Base-by-base conservation (phyloP, 2,113 vertebrate species). In the Cyanoderma ruficeps region DNA sequence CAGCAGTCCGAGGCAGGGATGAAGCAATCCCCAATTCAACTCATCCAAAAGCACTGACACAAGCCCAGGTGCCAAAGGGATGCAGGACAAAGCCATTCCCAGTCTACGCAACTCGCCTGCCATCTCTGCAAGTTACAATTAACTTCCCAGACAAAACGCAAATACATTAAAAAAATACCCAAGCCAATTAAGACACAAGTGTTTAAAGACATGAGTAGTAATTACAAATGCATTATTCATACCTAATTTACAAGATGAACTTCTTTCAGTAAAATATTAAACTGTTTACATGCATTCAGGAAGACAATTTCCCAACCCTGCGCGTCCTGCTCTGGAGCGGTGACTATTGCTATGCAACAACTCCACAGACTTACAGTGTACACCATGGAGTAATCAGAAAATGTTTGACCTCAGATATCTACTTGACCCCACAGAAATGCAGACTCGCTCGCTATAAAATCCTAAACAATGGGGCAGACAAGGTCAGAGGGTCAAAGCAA, bases 401-500 rank as follows among this genome's bases (percentile, higher is more conserved):
- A 98, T 98, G 98, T 98, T 97, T 98, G 98, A 98, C 98, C 98
- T 98, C 97, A 93, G 98, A 98, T 98, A 98, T 98, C 98, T 98
- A 98, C 98, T 99, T 99, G 99, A 99, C 99, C 99, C 98, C 96
- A 87, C 94, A 98, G 98, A 98, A 98, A 98, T 98, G 97, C 97
- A 98, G 97, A 97, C 97, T 98, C 35, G 96, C 96, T 97, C 7
- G 98, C 99, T 99, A 99, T 99, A 98, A 98, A 99, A 98, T 98
- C 98, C 98, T 98, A 98, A 98, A 98, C 98, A 98, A 98, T 99
- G 97, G 98, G 98, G 98, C 98, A 98, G 98, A 99, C 99, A 99
- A 99, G 99, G 99, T 99, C 99, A 99, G 93, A 95, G 98, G 99
- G 99, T 99, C 99, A 99, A 97, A 97, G 96, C 96, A 98, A 99